Conservation (phyloP, 2,797 vertebrate species). For the Gymnothorax javanicus region DNA sequence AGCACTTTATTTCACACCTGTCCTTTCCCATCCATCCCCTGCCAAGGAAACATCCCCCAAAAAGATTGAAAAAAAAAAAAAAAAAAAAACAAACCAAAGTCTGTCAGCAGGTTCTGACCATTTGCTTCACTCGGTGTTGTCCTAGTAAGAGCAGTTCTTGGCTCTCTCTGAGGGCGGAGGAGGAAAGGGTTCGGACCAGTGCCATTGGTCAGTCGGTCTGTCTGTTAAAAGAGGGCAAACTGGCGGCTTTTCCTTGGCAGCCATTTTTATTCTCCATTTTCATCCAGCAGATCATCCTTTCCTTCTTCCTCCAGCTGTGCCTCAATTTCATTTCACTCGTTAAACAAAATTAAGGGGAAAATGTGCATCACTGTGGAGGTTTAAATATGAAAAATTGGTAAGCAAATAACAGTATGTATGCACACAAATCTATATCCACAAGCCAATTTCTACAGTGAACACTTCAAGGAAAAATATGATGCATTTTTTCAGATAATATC, state of each 20-base stretch:
- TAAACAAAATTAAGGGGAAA: conserved; percentile 10
- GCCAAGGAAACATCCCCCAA: background rate
- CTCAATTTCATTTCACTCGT: background rate
- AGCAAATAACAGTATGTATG: conserved; percentile 3
- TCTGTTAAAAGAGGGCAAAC: background rate
- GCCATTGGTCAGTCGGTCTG: conserved; percentile 20
- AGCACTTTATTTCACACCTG: background rate
- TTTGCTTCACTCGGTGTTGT: background rate
- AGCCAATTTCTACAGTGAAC: background rate
- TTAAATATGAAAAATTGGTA: background rate
- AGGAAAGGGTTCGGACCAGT: background rate
- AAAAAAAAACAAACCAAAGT: background rate
- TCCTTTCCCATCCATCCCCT: background rate
- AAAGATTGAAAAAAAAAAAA: background rate
- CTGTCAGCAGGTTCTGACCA: background rate
- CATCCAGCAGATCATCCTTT: background rate
- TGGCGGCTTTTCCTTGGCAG: background rate
- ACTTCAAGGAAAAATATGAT: background rate
- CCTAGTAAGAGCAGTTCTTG: background rate
- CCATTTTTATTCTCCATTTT: background rate
- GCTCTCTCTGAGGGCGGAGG: conserved; percentile 6
- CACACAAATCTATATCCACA: background rate
- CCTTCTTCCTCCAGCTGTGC: background rate
- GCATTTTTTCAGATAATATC: background rate
- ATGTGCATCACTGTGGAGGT: conserved; percentile 11